phyloP scores from a whole-genome alignment of 2,888 invertebrate genomes.

The Spisula subtruncata region DNA sequence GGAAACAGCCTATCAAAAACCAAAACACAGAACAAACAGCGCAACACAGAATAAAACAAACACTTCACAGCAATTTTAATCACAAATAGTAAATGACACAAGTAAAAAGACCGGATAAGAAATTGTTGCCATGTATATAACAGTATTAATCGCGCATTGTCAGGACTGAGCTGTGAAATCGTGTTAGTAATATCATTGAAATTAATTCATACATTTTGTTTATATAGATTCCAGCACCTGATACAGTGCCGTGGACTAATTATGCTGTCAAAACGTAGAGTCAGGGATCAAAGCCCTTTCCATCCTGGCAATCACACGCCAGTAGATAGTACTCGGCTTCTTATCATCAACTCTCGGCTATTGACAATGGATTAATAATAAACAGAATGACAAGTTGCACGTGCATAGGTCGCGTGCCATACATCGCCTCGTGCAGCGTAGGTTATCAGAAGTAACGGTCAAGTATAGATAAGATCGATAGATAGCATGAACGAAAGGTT shows the following conservation, averaged over 20 bases:
- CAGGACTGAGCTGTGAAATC: neutral
- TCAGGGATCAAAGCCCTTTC: slow-evolving; percentile 38
- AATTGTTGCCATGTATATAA: neutral
- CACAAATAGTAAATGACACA: no score
- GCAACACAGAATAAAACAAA: no score
- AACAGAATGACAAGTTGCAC: slow-evolving; percentile 70
- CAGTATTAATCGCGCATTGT: neutral
- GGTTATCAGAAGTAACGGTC: slow-evolving; percentile 68
- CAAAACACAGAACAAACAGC: no score
- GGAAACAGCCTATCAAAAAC: no score
- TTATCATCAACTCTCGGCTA: slow-evolving; percentile 39
- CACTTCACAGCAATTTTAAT: no score
- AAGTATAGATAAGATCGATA: slow-evolving; percentile 50
- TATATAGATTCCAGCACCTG: slow-evolving; percentile 14
- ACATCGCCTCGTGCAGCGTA: slow-evolving; percentile 59
- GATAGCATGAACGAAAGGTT: slow-evolving; percentile 5
- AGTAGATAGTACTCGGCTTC: slow-evolving; percentile 41
- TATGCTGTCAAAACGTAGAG: slow-evolving; percentile 42
- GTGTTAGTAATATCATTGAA: neutral
- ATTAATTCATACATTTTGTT: neutral
- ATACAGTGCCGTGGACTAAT: slow-evolving; percentile 24
- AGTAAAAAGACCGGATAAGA: neutral
- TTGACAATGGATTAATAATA: slow-evolving; percentile 62
- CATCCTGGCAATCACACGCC: neutral
- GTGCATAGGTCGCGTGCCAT: slow-evolving; percentile 68